Base-by-base conservation (phyloP, 2,113 vertebrate species). In the Perccottus glenii region DNA sequence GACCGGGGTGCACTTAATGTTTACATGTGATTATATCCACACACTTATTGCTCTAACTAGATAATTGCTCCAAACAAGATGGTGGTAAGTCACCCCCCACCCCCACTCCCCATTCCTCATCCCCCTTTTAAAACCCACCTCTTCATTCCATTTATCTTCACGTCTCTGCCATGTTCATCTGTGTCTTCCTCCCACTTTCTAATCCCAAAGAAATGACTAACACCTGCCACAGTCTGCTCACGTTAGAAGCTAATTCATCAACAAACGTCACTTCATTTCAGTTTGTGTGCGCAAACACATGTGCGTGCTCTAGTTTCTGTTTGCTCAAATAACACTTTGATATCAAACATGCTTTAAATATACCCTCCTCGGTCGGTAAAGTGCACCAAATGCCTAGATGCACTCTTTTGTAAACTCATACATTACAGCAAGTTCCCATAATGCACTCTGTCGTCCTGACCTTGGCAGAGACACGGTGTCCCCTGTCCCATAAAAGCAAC, bases 401-500 rank as follows among this genome's bases (percentile, higher is more conserved):
- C 69, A 68, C 77, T 87, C 74, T 49, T 82, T 85, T 88, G 81
- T 88, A 86, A 83, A 86, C 82, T 75, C 38, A 47, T 80, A 75
- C 87, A 84, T 88, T 85, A 87, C 50, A 52, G 50, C 27, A 33
- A 77, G 81, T 83, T 80, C 64, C 83, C 78, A 82, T 86, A 85
- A 88, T 87, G 83, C 81, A 78, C 77, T 74, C 79, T 78, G 86
- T 88, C 85, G 85, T 80, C 64, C 71, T 76, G 88, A 86, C 88
- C 86, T 87, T 88, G 86, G 86, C 72, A 75, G 68, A 67, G 80
- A 81, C 67, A 78, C 57, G 67, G 51, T 62, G 75, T 62, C 68
- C 45, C 19, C 64, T 62, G 64, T 46, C 79, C 79, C 75, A 59
- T 81, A 83, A 85, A 88, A n/a, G 64, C 57, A 78, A 74, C 32